A percentile compares a stretch with the other conserved stretches of the same genome.
These are phyloP conservation scores for Equus quagga DNA, from an alignment of 2,113 vertebrate genomes.

Conservation along the genomic window DNA sequence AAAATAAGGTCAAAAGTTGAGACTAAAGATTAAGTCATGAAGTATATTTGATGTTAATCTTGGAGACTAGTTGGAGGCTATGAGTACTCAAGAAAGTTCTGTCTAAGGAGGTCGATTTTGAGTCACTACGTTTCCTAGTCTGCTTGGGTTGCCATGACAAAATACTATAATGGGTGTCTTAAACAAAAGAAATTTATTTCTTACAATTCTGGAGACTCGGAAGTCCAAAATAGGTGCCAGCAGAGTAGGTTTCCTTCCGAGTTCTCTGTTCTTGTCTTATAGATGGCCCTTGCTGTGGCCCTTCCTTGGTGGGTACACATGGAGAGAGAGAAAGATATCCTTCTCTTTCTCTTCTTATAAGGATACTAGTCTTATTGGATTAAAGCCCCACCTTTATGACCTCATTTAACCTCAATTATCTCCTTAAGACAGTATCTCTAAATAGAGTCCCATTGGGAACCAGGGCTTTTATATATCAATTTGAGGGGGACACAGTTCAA, in stretches of 20 bases:
- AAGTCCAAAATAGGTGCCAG: background rate
- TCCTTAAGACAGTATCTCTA: background rate
- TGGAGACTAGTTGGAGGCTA: background rate
- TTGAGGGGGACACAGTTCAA: background rate
- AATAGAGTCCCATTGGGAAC: background rate
- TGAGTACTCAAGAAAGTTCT: background rate
- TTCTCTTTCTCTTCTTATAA: background rate
- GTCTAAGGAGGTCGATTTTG: background rate
- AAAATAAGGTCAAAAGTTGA: background rate
- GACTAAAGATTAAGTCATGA: background rate
- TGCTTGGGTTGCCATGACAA: background rate
- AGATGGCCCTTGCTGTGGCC: background rate
- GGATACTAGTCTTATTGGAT: too few relatives aligned
- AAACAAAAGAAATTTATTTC: background rate
- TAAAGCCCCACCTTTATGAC: accelerated
- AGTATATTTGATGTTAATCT: background rate
- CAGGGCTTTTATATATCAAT: background rate
- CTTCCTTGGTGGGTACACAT: background rate
- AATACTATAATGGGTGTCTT: background rate
- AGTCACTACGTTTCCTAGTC: background rate
- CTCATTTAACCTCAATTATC: background rate
- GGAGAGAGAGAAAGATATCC: background rate
- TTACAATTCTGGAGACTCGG: background rate
- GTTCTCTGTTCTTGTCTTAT: background rate
- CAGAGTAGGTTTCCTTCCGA: background rate